Conservation (phyloP, 2,888 invertebrate genomes). For the Zeuzera pyrina region DNA sequence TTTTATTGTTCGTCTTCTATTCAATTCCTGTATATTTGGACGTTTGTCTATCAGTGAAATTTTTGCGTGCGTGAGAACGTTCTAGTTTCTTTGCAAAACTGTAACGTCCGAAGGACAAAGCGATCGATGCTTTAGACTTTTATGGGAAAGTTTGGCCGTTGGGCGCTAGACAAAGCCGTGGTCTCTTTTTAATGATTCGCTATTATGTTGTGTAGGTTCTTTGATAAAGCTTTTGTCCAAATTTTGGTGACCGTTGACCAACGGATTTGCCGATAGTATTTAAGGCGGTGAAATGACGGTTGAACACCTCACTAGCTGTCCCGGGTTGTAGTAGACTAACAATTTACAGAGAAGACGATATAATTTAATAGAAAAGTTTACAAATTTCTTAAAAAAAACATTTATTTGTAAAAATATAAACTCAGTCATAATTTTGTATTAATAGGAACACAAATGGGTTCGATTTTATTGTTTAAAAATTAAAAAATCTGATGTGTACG, state of each 20-base stretch:
- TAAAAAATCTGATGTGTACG: too few relatives aligned
- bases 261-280: slow-evolving; percentile 66
- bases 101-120: slow-evolving; percentile 51
- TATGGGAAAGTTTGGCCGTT: slow-evolving; percentile 57
- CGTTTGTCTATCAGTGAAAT: slow-evolving; percentile 59
- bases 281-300: slow-evolving; percentile 45
- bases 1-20: slow-evolving; percentile 57
- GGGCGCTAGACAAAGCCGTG: slow-evolving; percentile 57
- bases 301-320: too few relatives aligned
- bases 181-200: slow-evolving; percentile 70
- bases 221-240: slow-evolving; percentile 62
- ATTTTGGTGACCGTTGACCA: slow-evolving; percentile 60
- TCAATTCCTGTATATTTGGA: slow-evolving; percentile 41
- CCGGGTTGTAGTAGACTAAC: too few relatives aligned
- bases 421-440: too few relatives aligned
- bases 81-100: slow-evolving; percentile 69
- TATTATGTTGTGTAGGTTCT: slow-evolving; percentile 47
- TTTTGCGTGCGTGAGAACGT: slow-evolving; percentile 69
- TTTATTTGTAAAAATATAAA: too few relatives aligned
- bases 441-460: too few relatives aligned
- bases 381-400: neutral
- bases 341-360: too few relatives aligned
- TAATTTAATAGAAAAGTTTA: neutral
- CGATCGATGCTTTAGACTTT: slow-evolving; percentile 22
- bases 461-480: too few relatives aligned